Conservation (phyloP, 2,113 vertebrate species). For the Caranx melampygus region DNA sequence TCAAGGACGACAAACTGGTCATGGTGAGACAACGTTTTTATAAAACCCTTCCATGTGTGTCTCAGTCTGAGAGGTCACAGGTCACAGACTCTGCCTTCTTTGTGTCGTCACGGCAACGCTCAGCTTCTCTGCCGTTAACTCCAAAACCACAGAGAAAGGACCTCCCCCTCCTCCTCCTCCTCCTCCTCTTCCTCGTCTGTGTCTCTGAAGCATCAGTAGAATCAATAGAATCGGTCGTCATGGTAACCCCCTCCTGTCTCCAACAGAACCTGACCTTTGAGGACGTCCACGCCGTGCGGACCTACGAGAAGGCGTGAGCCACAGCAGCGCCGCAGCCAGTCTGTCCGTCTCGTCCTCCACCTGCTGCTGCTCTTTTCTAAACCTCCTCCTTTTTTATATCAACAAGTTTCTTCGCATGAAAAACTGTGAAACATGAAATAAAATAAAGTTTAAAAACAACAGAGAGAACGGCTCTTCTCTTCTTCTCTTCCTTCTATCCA, state of each 20-base stretch:
- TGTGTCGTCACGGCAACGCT: no score
- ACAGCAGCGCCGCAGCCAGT: slow-evolving; percentile 25
- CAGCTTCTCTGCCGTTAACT: no score
- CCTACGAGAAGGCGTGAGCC: slow-evolving; percentile 91
- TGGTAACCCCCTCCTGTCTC: slow-evolving; percentile 21
- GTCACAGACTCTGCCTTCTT: no score
- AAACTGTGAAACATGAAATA: slow-evolving; percentile 66
- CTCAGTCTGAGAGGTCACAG: no score
- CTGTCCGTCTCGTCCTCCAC: not conserved
- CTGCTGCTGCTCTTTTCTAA: slow-evolving; percentile 62
- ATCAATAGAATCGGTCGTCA: not conserved
- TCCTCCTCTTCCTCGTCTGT: no score
- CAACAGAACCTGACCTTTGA: slow-evolving; percentile 92
- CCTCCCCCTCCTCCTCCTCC: no score
- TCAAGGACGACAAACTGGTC: slow-evolving; percentile 92
- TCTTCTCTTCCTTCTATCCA: no score
- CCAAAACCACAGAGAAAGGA: no score
- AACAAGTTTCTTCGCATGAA: slow-evolving; percentile 67
- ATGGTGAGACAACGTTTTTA: slow-evolving; percentile 83
- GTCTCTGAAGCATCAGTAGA: no score
- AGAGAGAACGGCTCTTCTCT: not conserved
- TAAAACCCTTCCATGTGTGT: no score
- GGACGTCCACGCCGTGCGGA: slow-evolving; percentile 90
- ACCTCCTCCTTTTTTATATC: slow-evolving; percentile 70
- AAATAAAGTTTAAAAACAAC: slow-evolving; percentile 57